A percentile compares a stretch with the other conserved stretches of the same genome.
phyloP scores from a whole-genome alignment of 2,888 invertebrate species.

The Agonopterix alstromeriana region DNA sequence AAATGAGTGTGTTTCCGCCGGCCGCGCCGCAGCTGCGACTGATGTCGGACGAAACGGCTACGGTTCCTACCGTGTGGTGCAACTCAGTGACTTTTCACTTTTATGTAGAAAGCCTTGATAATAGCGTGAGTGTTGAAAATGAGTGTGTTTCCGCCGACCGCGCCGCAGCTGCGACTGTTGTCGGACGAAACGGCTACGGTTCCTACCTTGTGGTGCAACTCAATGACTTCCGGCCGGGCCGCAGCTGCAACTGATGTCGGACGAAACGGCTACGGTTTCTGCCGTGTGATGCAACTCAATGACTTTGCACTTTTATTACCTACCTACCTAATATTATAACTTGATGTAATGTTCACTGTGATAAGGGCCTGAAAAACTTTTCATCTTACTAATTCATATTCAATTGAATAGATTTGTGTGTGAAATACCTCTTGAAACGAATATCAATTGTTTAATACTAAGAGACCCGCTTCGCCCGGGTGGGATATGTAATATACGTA shows the following conservation, averaged over 20 bases:
- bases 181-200: conserved; percentile 12
- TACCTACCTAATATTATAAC: no score
- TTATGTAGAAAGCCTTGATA: background rate
- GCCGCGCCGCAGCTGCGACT: conserved; percentile 16
- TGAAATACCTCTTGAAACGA: no score
- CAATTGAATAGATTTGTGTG: no score
- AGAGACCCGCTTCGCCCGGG: no score
- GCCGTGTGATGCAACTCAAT: conserved; percentile 2
- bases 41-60: conserved; percentile 16
- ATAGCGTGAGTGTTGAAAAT: conserved; percentile 5
- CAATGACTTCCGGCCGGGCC: background rate
- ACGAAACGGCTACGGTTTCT: conserved; percentile 9
- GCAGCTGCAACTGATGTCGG: conserved; percentile 22
- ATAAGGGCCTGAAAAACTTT: no score
- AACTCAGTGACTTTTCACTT: background rate
- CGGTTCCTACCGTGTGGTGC: conserved; percentile 1
- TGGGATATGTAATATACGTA: no score
- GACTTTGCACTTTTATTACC: background rate
- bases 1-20: conserved; percentile 3
- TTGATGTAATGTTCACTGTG: no score
- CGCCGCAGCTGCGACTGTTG: conserved; percentile 20
- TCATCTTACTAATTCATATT: no score
- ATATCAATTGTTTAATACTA: no score
- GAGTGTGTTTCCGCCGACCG: conserved; percentile 2
- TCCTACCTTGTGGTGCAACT: conserved; percentile 2